Evolutionary conservation across 2,797 vertebrate genomes (phyloP).

Genomic region (Podarcis lilfordi): DNA sequence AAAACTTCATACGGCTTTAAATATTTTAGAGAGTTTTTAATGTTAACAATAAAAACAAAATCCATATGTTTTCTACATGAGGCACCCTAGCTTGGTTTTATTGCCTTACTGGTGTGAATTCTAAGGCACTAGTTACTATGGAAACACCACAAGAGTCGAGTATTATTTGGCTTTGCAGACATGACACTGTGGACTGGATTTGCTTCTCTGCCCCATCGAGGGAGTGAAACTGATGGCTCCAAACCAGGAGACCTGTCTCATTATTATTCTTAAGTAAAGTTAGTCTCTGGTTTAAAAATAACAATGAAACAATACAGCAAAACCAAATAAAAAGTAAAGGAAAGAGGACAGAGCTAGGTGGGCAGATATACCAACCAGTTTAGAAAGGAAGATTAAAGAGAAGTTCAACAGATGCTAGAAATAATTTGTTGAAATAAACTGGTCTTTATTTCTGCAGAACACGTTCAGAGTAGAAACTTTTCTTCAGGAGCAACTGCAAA

Average conservation of each 20-base stretch:
- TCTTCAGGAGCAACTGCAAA: neutral
- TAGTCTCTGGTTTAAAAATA: constrained; percentile 1
- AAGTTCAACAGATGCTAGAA: neutral
- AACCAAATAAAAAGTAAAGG: neutral
- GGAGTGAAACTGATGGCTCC: constrained; percentile 14
- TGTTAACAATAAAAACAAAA: constrained; percentile 19
- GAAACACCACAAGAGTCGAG: constrained; percentile 59
- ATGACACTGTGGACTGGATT: constrained; percentile 29
- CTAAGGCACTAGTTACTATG: constrained; percentile 60
- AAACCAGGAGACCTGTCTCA: constrained; percentile 31
- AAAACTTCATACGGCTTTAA: neutral
- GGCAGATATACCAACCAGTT: neutral
- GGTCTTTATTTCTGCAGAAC: too few relatives aligned
- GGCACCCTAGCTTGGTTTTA: constrained; percentile 42
- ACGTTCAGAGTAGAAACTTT: neutral
- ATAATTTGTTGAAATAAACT: neutral
- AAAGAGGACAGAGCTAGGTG: neutral
- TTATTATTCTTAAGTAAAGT: constrained; percentile 36
- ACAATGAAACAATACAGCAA: neutral
- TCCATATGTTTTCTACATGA: constrained; percentile 20
- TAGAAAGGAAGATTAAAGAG: neutral
- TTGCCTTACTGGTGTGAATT: constrained; percentile 49
- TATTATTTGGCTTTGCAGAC: constrained; percentile 47
- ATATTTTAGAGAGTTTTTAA: neutral
- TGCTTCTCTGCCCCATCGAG: constrained; percentile 31